These are phyloP conservation scores for Maconellicoccus hirsutus DNA, from an alignment of 1,140 invertebrate genomes.

Conservation along the genomic window DNA sequence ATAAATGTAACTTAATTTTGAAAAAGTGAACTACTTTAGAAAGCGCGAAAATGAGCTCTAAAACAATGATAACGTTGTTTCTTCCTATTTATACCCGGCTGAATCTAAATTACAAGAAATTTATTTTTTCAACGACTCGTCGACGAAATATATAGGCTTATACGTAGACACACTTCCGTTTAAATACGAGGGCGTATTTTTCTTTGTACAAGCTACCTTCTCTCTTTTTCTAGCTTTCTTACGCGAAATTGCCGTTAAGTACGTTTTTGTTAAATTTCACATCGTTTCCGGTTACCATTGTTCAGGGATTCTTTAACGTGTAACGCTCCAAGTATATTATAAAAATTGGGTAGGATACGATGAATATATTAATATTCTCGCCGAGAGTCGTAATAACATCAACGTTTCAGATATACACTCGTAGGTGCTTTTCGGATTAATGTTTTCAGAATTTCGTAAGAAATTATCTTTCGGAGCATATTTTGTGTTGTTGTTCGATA, in stretches of 20 bases:
- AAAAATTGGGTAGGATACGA: too few relatives aligned
- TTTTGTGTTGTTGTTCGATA: too few relatives aligned
- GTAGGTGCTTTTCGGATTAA: too few relatives aligned
- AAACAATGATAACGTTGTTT: constrained; percentile 9
- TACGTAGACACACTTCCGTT: background rate
- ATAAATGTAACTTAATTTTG: background rate
- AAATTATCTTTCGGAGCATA: too few relatives aligned
- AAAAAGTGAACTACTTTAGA: constrained; percentile 9
- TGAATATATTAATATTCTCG: too few relatives aligned
- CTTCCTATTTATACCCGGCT: background rate
- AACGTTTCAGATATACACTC: too few relatives aligned
- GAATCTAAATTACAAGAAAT: constrained; percentile 1
- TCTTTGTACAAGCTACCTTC: background rate
- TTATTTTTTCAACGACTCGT: background rate
- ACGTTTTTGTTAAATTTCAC: constrained; percentile 5
- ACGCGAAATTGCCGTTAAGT: background rate
- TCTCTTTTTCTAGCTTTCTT: background rate
- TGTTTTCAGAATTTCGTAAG: too few relatives aligned
- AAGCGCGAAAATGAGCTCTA: constrained; percentile 3
- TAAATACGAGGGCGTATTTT: background rate
- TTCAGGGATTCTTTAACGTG: background rate
- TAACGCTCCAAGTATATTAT: too few relatives aligned
- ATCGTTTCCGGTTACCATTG: background rate
- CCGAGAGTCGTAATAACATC: too few relatives aligned
- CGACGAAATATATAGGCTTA: background rate